Percentiles rank a stretch among this genome's conserved stretches.
These are phyloP conservation scores for Xenopus petersii DNA, from an alignment of 2,797 vertebrate genomes.

Conservation along the genomic window DNA sequence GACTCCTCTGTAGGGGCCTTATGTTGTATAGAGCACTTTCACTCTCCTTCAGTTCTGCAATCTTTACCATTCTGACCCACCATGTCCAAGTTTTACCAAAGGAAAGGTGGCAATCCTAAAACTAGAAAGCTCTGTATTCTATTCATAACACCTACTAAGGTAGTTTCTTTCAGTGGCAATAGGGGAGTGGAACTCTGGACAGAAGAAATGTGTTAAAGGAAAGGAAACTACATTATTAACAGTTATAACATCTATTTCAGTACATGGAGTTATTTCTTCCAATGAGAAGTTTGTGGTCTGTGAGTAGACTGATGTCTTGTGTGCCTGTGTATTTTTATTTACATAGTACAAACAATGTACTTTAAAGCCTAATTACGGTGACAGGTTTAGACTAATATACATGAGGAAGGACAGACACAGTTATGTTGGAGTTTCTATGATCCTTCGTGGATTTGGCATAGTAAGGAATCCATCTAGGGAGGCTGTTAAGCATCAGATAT, in stretches of 20 bases:
- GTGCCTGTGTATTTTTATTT: conserved; percentile 3
- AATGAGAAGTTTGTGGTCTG: conserved; percentile 23
- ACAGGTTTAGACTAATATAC: conserved; percentile 22
- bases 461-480: conserved; percentile 21
- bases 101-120: conserved; percentile 1
- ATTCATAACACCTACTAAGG: neutral
- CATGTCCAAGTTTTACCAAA: too few relatives aligned
- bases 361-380: conserved; percentile 17
- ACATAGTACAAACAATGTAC: neutral
- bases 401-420: conserved; percentile 27
- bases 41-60: too few relatives aligned
- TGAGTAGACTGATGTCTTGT: conserved; percentile 5
- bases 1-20: too few relatives aligned
- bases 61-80: too few relatives aligned
- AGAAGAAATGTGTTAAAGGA: too few relatives aligned
- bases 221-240: conserved; percentile 19
- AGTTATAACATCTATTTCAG: conserved; percentile 2
- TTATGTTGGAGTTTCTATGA: conserved; percentile 15
- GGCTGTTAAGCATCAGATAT: conserved; percentile 19
- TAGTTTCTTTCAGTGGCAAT: too few relatives aligned
- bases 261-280: conserved; percentile 4
- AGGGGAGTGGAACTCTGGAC: too few relatives aligned
- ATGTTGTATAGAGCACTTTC: too few relatives aligned
- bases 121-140: too few relatives aligned
- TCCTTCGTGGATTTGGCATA: conserved; percentile 5